Conservation (phyloP, 30 jellyfish, hydroid and myxozoan species). For the Chrysaora quinquecirrha region DNA sequence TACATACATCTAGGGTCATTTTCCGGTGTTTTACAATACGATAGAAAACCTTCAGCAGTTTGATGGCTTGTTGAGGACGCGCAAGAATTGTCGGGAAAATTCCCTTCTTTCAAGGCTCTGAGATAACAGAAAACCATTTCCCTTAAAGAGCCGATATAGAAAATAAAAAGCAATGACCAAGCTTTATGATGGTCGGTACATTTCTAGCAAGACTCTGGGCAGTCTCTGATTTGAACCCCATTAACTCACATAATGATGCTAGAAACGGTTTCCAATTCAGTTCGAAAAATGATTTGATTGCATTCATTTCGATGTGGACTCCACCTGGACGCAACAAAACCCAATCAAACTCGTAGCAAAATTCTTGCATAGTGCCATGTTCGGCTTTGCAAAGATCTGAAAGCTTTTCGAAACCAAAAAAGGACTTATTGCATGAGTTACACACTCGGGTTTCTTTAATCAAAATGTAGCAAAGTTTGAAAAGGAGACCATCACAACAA, state of each 20-base stretch:
- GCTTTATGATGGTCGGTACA: too few species aligned
- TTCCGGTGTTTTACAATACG: not conserved
- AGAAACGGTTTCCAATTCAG: slow-evolving; percentile 12
- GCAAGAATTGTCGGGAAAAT: not conserved
- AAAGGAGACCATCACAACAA: too few species aligned
- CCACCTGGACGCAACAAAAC: too few species aligned
- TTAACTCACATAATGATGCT: slow-evolving; percentile 6
- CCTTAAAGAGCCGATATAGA: too few species aligned
- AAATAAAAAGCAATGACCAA: too few species aligned
- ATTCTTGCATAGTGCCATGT: not conserved
- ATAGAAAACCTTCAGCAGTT: not conserved
- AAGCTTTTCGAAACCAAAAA: not conserved
- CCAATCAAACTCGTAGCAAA: not conserved
- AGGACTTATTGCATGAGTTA: not conserved
- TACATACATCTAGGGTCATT: not conserved
- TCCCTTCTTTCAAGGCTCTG: not conserved
- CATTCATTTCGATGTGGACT: too few species aligned
- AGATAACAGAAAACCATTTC: not conserved
- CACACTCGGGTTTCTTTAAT: not conserved
- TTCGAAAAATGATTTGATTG: too few species aligned
- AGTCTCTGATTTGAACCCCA: too few species aligned
- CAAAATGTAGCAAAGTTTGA: not conserved
- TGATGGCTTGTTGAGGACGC: not conserved
- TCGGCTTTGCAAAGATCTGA: not conserved
- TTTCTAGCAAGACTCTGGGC: too few species aligned